Base-by-base conservation (phyloP, 1,140 invertebrate species). In the Portunus trituberculatus region DNA sequence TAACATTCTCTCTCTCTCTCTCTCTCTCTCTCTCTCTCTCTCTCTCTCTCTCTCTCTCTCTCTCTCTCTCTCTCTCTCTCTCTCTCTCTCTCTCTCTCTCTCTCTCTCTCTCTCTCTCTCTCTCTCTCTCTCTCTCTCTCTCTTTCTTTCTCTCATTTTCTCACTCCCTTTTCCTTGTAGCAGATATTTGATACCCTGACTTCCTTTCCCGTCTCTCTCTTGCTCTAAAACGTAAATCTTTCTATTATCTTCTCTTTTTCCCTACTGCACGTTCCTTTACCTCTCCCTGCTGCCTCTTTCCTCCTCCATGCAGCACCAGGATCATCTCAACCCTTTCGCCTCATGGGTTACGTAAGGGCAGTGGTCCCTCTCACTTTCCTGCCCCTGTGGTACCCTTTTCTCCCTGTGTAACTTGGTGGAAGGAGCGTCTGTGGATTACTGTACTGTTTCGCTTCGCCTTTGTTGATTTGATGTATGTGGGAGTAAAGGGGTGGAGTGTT, bases 1-100 rank as follows among this genome's bases (percentile, higher is more conserved):
- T 59, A n/a, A 14, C 25, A 48, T n/a, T 28, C 29, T 48, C 48
- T 59, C 89, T 59, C 89, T 91, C 89, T 59, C 89, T n/a, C 48
- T 91, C 48, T 59, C 39, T 91, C 89, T 91, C 45, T 59, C 89
- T 59, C 48, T 91, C 89, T 59, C 89, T 59, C 89, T 91, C 48
- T 59, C 89, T 59, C 48, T 91, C 89, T 59, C 89, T 91, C 89
- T 91, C 89, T 59, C 46, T 52, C 46, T 52, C 89, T 91, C 39
- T 59, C 89, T 52, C 48, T 59, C 48, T 91, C 89, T 59, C 89
- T 59, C 48, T 91, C 89, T 91, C 29, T 52, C 89, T 59, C 89
- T 52, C 29, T 59, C 89, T 31, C 89, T 59, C 89, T 59, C 48
- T 28, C 48, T 28, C 89, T 28, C 89, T 89, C 45, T 39, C 48